These are phyloP conservation scores for Acronicta aceris DNA, from an alignment of 2,888 invertebrate genomes.

Conservation along the genomic window DNA sequence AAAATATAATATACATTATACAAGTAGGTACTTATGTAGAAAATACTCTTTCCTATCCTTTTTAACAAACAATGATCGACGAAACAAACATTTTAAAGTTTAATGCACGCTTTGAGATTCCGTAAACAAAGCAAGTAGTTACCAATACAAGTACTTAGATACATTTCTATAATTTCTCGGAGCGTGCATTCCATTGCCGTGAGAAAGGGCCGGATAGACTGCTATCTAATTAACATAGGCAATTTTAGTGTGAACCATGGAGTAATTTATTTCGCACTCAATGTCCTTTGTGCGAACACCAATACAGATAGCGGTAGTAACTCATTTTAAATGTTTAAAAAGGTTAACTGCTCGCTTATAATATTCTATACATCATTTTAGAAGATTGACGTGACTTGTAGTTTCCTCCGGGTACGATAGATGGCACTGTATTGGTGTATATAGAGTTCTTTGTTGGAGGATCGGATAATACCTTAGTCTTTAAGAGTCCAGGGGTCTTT, in stretches of 20 bases:
- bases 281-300: slow-evolving; percentile 22
- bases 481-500: too few relatives aligned
- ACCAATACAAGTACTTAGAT: background rate
- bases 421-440: slow-evolving; percentile 16
- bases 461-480: too few relatives aligned
- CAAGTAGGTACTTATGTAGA: too few relatives aligned
- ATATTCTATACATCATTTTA: slow-evolving; percentile 7
- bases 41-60: too few relatives aligned
- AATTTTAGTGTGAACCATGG: slow-evolving; percentile 27
- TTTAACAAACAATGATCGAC: too few relatives aligned
- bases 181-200: slow-evolving; percentile 10
- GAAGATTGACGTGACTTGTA: slow-evolving; percentile 1
- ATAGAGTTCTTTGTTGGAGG: background rate
- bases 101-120: background rate
- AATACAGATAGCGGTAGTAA: slow-evolving; percentile 33
- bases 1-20: too few relatives aligned
- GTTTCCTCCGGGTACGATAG: background rate
- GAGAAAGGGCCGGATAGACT: slow-evolving; percentile 25
- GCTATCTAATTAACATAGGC: slow-evolving; percentile 34
- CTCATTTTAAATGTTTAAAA: slow-evolving; percentile 22
- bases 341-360: slow-evolving; percentile 25
- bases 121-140: background rate
- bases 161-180: slow-evolving; percentile 20
- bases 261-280: slow-evolving; percentile 43
- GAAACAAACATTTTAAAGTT: too few relatives aligned